A percentile compares a stretch with the other conserved stretches of the same genome.
phyloP scores from a whole-genome alignment of 2,113 vertebrate genomes.

The Pelmatolapia mariae region DNA sequence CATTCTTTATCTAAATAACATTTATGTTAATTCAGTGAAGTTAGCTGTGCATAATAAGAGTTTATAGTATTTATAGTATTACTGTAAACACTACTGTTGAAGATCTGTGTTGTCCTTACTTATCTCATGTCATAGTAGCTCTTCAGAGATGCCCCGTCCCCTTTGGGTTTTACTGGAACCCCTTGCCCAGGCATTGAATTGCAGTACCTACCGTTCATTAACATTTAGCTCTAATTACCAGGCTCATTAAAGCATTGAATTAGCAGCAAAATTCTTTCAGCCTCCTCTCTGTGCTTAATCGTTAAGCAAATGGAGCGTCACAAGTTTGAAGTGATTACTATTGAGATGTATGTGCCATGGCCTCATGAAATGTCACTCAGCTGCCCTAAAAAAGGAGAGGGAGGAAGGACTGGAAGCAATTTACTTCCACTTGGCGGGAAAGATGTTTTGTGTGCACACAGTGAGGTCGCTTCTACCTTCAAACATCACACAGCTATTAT shows the following conservation, averaged over 20 bases:
- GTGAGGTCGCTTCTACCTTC: conserved; percentile 15
- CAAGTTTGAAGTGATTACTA: conserved; percentile 67
- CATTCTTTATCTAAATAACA: background rate
- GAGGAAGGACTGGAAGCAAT: conserved; percentile 11
- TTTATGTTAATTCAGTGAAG: background rate
- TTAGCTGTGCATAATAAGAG: background rate
- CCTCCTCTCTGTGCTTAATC: conserved; percentile 60
- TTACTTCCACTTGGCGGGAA: conserved; percentile 42
- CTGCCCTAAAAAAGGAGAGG: background rate
- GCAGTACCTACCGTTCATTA: conserved; percentile 61
- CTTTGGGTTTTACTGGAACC: conserved; percentile 5
- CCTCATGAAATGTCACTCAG: conserved; percentile 58
- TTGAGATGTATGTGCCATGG: conserved; percentile 54
- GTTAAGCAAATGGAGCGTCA: conserved; percentile 68
- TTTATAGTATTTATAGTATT: background rate
- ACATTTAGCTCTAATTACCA: conserved; percentile 71
- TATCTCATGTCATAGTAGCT: background rate
- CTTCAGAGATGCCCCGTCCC: background rate
- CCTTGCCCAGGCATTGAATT: conserved; percentile 16
- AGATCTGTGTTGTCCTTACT: background rate
- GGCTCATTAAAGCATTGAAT: conserved; percentile 71
- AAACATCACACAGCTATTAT: conserved; percentile 30
- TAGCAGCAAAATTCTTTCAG: conserved; percentile 57
- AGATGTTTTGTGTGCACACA: conserved; percentile 8
- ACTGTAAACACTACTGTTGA: background rate